These are phyloP conservation scores for Grammomys surdaster DNA, from an alignment of 2,113 vertebrate genomes.

Conservation along the genomic window DNA sequence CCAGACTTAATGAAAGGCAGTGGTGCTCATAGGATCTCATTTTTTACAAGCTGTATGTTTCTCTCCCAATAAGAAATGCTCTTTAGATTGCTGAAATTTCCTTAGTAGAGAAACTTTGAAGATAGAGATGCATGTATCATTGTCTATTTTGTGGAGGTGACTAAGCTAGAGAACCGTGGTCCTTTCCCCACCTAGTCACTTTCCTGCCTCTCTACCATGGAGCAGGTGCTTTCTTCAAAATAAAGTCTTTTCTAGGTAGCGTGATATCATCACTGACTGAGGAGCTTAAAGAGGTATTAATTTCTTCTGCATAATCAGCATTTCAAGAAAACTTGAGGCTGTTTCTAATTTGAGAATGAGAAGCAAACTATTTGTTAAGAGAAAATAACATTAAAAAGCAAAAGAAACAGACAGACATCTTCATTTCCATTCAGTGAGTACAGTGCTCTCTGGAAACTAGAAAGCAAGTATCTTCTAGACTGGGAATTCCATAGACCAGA, in stretches of 20 bases:
- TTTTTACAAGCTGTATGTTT: not conserved
- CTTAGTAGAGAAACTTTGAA: not conserved
- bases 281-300: not conserved
- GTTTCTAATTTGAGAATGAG: not conserved
- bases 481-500: not conserved
- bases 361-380: slow-evolving; percentile 47
- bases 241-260: slow-evolving; percentile 15
- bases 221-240: slow-evolving; percentile 24
- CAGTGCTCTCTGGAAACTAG: slow-evolving; percentile 29
- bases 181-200: not conserved
- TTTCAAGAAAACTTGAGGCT: slow-evolving; percentile 53
- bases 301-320: not conserved
- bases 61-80: not conserved
- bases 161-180: slow-evolving; percentile 19
- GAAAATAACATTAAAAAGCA: slow-evolving; percentile 33
- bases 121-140: not conserved
- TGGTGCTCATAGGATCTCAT: not conserved
- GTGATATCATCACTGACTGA: not conserved
- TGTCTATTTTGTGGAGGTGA: not conserved
- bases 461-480: not conserved
- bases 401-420: slow-evolving; percentile 23
- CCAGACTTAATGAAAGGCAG: slow-evolving; percentile 1
- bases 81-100: not conserved
- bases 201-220: not conserved
- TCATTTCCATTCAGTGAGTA: not conserved